Evolutionary conservation across 2,888 invertebrate species (phyloP), one percentile per base, ranked within the genome.

Genomic region (Tigriopus californicus): DNA sequence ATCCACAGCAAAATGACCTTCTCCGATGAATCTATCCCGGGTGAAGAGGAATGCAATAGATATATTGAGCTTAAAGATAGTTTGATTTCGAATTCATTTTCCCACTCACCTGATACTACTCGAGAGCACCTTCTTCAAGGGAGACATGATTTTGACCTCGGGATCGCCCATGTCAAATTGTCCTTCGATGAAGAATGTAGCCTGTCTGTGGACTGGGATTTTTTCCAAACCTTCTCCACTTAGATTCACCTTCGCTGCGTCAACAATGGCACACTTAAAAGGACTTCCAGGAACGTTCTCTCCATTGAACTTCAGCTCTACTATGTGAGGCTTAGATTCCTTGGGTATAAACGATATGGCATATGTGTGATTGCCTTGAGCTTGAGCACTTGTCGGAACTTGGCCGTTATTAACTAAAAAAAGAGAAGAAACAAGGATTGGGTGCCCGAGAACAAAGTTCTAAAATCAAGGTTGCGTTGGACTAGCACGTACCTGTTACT

Each of bases 271-370:
- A 67, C 85, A 87, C 41, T 80, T 78, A 72, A 88, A 88, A 12
- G 88, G 88, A 69, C 84, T 85, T 73, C 88, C 92, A 61, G 91
- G 92, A 15, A 97, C 94, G 71, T 90, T 86, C 68, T 91, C 88
- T 1, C 88, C 88, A 69, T 98, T 98, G 74, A 98, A 98, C 60
- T 90, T 79, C 59, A 98, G 77, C 71, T 95, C 92, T 12, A 98
- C 91, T 0, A 87, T 85, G 70, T 98, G 95, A 40, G 83, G 80
- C 60, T 86, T 80, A 0, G 90, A 82, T 68, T 91, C 89, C 48
- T 90, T 79, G 0, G 97, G 97, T 10, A 92, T 88, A 72, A 98
- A 98, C 41, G 94, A 92, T 66, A 97, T 95, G 25, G 91, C 90
- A 71, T 94, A 95, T 0, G 87, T 88, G 69, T 92, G 90, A 33